Evolutionary conservation across 2,888 invertebrate species (phyloP), one percentile per base, ranked within the genome.

Genomic region (Papilio elwesi): DNA sequence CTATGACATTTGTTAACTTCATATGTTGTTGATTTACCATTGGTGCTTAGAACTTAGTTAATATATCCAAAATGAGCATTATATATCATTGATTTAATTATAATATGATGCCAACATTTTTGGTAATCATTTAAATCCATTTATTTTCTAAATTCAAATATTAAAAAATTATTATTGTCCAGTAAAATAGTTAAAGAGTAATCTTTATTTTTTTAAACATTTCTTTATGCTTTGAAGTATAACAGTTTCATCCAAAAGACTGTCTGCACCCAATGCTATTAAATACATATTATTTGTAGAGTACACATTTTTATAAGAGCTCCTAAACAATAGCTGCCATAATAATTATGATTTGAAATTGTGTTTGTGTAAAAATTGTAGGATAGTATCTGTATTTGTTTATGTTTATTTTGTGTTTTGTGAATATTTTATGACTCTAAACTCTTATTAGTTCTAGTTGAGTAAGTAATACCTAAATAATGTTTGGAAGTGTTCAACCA

Each of bases 241-340:
- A 66, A 48, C 12, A 11, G 12, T 66, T 66, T 63, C 70, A 43
- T 71, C 26, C 47, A 62, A 51, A 62, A 69, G 38, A 48, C 47
- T 66, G 64, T 73, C 53, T 69, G 67, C 73, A 73, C 59, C 26
- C 36, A 13, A 16, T 62, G 65, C 69, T 70, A 73, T 68, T 59
- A 15, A 73, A 5, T 65, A 57, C 66, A 62, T 69, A 66, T 69
- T 65, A 26, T 73, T 73, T 65, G 38, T 73, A 65, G 64, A 65
- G 47, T 73, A 70, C 80, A 81, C 75, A 77, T 78, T 80, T 73
- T 82, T 78, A 79, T 82, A 82, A 79, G 78, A 81, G 80, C 80
- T 74, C 78, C 82, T 75, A 80, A 79, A 82, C 76, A 78, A 80
- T 87, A 87, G 90, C 90, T 90, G 90, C 90, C 90, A 90, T 90